Evolutionary conservation across 1,140 invertebrate species (phyloP), one percentile per base, ranked within the genome.

Genomic region (Drosophila ogumai): DNA sequence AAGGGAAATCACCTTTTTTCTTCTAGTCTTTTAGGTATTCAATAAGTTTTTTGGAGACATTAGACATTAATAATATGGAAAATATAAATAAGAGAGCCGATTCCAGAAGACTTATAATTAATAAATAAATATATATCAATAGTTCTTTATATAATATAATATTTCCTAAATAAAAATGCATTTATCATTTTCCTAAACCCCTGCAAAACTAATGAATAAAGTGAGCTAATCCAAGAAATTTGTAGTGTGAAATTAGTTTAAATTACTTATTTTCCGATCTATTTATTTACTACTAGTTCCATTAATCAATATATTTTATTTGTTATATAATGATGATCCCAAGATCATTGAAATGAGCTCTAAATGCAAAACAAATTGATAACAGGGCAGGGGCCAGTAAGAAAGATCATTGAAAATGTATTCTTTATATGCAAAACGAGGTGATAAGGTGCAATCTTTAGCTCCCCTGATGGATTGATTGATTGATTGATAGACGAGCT

Each of bases 401-500:
- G 7, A 15, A 38, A 38, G 38, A 38, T 61, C 36, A 64, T 12
- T n/a, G 19, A 28, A 34, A 43, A 54, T 57, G 25, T 19, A 12
- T 34, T 57, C 13, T 47, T 4, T 34, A 57, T 38, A 44, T 44
- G 57, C 38, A 65, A 28, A 38, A n/a, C 17, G 3, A n/a, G n/a
- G n/a, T 66, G 63, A 66, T 66, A 66, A 17, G 28, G 6, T 25
- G 34, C 6, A 34, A 31, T 59, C 17, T 10, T 6, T 50, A 32
- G 8, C 6, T 28, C n/a, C 12, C 44, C 43, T 38, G 43, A 52
- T 40, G 50, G 71, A 66, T 32, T 52, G 77, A 84, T 76, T 67
- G 41, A 47, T 31, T 50, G 64, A 67, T 58, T 71, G 66, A 55
- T 47, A 54, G 66, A 44, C 46, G 32, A 34, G 47, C 63, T 64